phyloP scores from a whole-genome alignment of 2,888 invertebrate species.

The Julus scanicus region DNA sequence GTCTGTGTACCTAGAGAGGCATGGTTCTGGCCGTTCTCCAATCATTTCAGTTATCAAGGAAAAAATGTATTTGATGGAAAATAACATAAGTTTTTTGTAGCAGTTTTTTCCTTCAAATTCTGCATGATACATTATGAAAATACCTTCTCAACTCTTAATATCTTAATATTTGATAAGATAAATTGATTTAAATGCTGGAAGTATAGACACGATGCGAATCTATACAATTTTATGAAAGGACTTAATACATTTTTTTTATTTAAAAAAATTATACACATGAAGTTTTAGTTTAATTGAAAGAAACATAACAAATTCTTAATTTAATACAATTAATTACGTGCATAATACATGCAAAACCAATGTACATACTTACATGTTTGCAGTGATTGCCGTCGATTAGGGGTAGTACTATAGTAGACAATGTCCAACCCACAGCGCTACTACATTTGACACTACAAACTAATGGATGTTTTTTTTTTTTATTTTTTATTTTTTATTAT shows the following conservation, averaged over 20 bases:
- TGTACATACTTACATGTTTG: too few relatives aligned
- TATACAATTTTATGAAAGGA: too few relatives aligned
- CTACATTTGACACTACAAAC: too few relatives aligned
- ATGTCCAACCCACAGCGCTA: too few relatives aligned
- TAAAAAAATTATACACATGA: neutral
- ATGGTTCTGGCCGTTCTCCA: neutral
- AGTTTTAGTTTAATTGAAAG: neutral
- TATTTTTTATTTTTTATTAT: too few relatives aligned
- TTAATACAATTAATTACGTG: too few relatives aligned
- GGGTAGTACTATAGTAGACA: too few relatives aligned
- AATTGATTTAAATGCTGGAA: neutral
- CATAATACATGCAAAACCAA: too few relatives aligned
- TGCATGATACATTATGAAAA: neutral
- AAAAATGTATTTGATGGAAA: neutral
- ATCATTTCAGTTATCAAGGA: neutral
- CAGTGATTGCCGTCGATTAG: too few relatives aligned
- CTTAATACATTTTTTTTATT: neutral
- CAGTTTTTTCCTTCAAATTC: neutral
- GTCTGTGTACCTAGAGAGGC: neutral
- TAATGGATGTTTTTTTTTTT: too few relatives aligned
- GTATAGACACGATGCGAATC: neutral
- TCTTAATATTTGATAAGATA: neutral
- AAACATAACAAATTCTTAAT: too few relatives aligned
- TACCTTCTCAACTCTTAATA: neutral
- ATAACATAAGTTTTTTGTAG: neutral